Base-by-base conservation (phyloP, 2,888 invertebrate species). In the Ophonus ardosiacus region DNA sequence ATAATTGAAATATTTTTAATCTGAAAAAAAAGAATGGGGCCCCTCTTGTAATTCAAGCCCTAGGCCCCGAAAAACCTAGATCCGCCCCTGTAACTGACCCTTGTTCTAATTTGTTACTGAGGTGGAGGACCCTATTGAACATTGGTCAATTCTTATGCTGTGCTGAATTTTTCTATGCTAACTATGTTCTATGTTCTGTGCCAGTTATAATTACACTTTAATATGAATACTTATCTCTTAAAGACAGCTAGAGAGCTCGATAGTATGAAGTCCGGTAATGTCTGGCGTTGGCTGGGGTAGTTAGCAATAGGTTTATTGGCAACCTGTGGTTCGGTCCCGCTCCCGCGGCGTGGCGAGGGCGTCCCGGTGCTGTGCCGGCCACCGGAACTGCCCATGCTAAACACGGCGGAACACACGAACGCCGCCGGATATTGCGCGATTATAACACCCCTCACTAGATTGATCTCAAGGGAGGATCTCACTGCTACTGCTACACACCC, bases 241-340 rank as follows among this genome's bases (percentile, higher is more conserved):
- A 24, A 68, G 24, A 4, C 2, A 4, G 5, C 21, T 10, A 38
- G 21, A n/a, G 68, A 2, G 10, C 13, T 10, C 31, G 31, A 31
- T 51, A 13, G 43, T 51, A 13, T 43, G n/a, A n/a, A n/a, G n/a
- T n/a, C 74, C 40, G 15, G n/a, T 13, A 31, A 1, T 8, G 68
- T 17, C 31, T 31, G 15, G 24, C 38, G 68, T 38, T 40, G 78
- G 57, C 21, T 31, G 61, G 63, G 51, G 81, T 81, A 81, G 81
- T 84, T 80, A 80, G 85, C 85, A 85, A 85, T 85, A 85, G 80
- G 85, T 85, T 85, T 85, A 85, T 85, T 85, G 85, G 85, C 85
- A 85, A 85, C 85, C 85, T 85, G 85, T 85, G 57, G 85, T 79
- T 40, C 80, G 21, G 79, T 31, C 31, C 31, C 31, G 31, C 31